Base-by-base conservation (phyloP, 2,888 invertebrate genomes). In the Ernsta delagoae region DNA sequence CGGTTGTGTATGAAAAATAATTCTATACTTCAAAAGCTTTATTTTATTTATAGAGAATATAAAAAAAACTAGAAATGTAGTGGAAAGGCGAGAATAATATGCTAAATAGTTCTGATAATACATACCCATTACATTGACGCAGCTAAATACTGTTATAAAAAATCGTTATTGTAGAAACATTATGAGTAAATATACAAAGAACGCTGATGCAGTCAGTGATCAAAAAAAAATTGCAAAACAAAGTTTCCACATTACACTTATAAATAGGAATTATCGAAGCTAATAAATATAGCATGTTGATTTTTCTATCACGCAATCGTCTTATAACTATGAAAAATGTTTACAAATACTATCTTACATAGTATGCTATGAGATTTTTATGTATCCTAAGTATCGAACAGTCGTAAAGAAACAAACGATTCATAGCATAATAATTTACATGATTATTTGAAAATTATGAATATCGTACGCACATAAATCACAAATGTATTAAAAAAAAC, bases 211-310 rank as follows among this genome's bases (percentile, higher is more conserved):
- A 39, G 12, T 39, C 39, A 59, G 7, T 7, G 39, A 39, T 11
- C n/a, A 2, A 59, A 59, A 11, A 36, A 31, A 59, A 39, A 7
- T 39, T 39, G 57, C 57, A 64, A 54, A 56, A 31, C 31, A 53
- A 36, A 53, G 43, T 43, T 39, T 63, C 53, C 54, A 64, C 43
- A 5, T 31, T 34, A 24, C 24, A 56, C 24, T 24, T 24, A 24
- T 24, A n/a, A n/a, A n/a, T n/a, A 16, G 65, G 59, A 59, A 59
- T 59, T 24, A 36, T 34, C 45, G 39, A 59, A 59, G 59, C 65
- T 65, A 59, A 50, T 12, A 36, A 59, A 59, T 31, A 64, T 56
- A 54, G 39, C 31, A 59, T 53, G 59, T 65, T 59, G 59, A 59
- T 57, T 48, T 65, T 65, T 39, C 4, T 65, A 65, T 59, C 57